phyloP scores from a whole-genome alignment of 2,113 vertebrate genomes.

The Brachyistius frenatus region DNA sequence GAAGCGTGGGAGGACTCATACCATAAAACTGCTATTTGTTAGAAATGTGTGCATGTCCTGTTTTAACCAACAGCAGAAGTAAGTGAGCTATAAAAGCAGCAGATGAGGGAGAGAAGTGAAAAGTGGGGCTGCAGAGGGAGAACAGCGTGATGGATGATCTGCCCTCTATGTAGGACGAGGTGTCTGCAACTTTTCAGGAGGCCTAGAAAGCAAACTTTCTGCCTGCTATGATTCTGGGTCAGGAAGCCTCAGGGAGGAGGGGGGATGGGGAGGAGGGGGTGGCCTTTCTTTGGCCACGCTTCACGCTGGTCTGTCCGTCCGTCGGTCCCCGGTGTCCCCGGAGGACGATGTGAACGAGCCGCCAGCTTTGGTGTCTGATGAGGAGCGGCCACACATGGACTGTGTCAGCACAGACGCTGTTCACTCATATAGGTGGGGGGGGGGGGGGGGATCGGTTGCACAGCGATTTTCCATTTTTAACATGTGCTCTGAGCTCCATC shows the following conservation, averaged over 20 bases:
- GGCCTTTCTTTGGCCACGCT: conserved; percentile 68
- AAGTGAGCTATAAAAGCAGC: conserved; percentile 8
- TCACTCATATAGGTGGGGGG: background rate
- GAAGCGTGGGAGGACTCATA: background rate
- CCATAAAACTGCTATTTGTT: background rate
- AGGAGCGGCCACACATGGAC: conserved; percentile 11
- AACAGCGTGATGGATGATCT: conserved; percentile 71
- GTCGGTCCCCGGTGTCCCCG: conserved; percentile 21
- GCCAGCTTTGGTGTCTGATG: conserved; percentile 22
- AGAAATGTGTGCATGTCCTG: conserved; percentile 3
- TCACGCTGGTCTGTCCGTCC: conserved; percentile 45
- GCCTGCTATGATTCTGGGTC: conserved; percentile 79
- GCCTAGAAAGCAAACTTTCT: conserved; percentile 78
- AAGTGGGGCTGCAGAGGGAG: conserved; percentile 61
- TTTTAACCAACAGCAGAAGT: background rate
- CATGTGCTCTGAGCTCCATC: conserved; percentile 9
- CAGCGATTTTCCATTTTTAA: conserved; percentile 5
- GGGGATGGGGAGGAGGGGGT: conserved; percentile 65
- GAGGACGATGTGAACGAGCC: conserved; percentile 34
- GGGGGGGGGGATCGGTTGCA: background rate
- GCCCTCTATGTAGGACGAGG: conserved; percentile 77
- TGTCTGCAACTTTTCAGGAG: conserved; percentile 78
- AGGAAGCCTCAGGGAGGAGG: conserved; percentile 68
- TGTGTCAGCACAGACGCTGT: conserved; percentile 3
- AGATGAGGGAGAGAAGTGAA: conserved; percentile 32